Evolutionary conservation across 2,888 invertebrate genomes (phyloP).

Genomic region (Dicycla oo): DNA sequence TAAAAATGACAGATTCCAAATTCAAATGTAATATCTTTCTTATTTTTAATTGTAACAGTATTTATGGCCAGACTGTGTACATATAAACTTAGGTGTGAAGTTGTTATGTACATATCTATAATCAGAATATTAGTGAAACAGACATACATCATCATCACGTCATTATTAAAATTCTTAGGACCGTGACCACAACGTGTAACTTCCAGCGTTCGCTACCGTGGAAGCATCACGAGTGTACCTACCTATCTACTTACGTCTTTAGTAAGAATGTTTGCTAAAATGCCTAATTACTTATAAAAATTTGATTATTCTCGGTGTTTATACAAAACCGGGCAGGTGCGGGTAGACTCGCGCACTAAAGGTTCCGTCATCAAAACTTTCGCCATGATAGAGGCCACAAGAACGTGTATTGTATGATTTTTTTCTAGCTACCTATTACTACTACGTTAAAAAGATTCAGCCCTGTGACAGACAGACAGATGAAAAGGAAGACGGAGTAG

Average conservation of each 20-base stretch:
- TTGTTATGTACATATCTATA: no score
- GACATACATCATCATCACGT: no score
- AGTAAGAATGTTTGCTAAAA: neutral
- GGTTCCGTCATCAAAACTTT: neutral
- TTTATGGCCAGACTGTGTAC: no score
- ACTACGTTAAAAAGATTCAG: neutral
- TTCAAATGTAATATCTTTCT: no score
- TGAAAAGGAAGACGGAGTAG: neutral
- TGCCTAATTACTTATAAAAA: neutral
- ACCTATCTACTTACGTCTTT: neutral
- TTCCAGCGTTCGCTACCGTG: neutral
- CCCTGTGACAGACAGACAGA: neutral
- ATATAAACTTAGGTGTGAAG: no score
- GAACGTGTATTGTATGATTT: neutral
- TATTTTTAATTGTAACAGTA: no score
- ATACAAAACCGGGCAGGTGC: neutral
- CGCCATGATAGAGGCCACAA: neutral
- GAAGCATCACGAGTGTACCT: neutral
- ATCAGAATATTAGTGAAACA: no score
- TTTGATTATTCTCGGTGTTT: slow-evolving; percentile 5
- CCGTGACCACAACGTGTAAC: no score
- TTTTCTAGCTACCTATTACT: neutral
- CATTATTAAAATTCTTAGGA: no score
- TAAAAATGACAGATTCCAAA: no score
- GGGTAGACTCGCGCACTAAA: neutral